phyloP scores from a whole-genome alignment of 2,888 invertebrate genomes.

The Harpalus rubripes region DNA sequence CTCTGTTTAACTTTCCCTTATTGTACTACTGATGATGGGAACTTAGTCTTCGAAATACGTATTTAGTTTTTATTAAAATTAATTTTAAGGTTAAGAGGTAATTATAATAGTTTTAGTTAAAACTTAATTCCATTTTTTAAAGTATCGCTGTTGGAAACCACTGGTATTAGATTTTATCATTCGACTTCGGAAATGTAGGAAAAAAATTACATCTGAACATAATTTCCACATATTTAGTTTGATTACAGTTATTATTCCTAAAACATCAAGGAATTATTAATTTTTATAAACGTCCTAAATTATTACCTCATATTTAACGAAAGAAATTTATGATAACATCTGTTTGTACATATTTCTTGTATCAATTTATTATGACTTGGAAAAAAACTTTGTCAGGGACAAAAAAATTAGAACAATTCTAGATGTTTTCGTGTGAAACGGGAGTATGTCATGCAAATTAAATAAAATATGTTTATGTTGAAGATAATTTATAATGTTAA shows the following conservation, averaged over 20 bases:
- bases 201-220: not conserved
- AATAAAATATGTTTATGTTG: not conserved
- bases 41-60: too few relatives aligned
- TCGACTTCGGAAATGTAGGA: not conserved
- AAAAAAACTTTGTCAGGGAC: not conserved
- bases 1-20: too few relatives aligned
- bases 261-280: not conserved
- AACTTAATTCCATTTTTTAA: too few relatives aligned
- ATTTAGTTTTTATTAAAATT: too few relatives aligned
- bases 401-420: not conserved
- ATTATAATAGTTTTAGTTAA: too few relatives aligned
- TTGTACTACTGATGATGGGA: too few relatives aligned
- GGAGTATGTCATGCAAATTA: constrained; percentile 17
- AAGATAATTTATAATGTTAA: not conserved
- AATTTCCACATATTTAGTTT: constrained; percentile 17
- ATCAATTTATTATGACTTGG: constrained; percentile 1
- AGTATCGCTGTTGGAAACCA: not conserved
- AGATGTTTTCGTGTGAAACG: not conserved
- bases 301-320: not conserved
- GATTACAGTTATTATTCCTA: not conserved
- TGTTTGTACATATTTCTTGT: too few relatives aligned
- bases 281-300: not conserved
- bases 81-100: too few relatives aligned
- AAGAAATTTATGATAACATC: not conserved
- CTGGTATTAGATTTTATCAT: not conserved